Conservation (phyloP, 2,113 vertebrate species). For the Callipepla squamata region DNA sequence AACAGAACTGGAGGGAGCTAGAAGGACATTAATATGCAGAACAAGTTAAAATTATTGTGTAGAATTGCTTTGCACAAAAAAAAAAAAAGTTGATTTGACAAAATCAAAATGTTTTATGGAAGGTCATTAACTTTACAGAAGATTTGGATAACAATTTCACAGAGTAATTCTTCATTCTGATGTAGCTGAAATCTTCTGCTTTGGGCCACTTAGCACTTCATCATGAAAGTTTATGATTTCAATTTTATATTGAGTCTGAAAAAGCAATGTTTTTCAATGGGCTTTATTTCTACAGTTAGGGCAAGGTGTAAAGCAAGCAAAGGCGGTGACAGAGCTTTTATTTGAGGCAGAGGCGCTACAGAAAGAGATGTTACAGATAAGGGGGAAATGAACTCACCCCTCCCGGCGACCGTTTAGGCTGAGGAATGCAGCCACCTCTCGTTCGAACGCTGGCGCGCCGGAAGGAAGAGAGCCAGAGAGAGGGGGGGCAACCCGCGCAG, state of each 20-base stretch:
- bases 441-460: too few relatives aligned
- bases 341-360: too few relatives aligned
- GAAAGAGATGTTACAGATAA: too few relatives aligned
- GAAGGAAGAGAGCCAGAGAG: too few relatives aligned
- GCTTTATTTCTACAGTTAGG: conserved; percentile 25
- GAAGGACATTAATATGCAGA: not conserved
- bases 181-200: conserved; percentile 8
- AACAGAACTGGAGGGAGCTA: accelerated
- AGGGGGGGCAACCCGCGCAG: too few relatives aligned
- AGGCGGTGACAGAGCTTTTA: too few relatives aligned
- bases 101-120: not conserved
- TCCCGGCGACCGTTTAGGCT: too few relatives aligned
- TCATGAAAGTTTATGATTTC: conserved; percentile 39
- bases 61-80: not conserved
- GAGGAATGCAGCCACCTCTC: too few relatives aligned
- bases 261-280: conserved; percentile 24
- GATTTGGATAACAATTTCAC: conserved; percentile 9
- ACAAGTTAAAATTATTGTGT: not conserved
- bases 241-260: not conserved
- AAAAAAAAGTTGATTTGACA: not conserved
- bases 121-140: not conserved
- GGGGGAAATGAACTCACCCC: too few relatives aligned
- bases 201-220: not conserved
- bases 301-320: too few relatives aligned
- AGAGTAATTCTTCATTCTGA: not conserved